Evolutionary conservation across 2,888 invertebrate genomes (phyloP), one percentile per base, ranked within the genome.

Genomic region (Tubulanus polymorphus): DNA sequence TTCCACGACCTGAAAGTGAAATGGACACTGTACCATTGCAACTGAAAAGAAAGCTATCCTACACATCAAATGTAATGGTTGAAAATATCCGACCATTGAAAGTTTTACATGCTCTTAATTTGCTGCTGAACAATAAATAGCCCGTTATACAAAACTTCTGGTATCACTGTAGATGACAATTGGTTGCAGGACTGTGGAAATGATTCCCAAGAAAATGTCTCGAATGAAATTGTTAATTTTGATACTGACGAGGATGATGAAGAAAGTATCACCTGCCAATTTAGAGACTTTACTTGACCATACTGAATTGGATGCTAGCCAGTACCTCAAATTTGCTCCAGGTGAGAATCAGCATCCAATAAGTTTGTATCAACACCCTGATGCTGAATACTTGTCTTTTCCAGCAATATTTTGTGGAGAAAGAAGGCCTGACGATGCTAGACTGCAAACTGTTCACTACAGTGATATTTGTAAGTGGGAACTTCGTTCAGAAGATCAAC

Each of bases 361-460:
- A 20, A 27, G 46, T 26, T 12, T 53, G 2, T 53, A 18, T 30
- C n/a, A 45, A 0, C 50, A 55, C n/a, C 28, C 1, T 46, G 12
- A 53, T 49, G 26, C 55, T 18, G 55, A 58, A 41, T 47, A 53
- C 18, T 48, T 52, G 32, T 30, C 58, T 2, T 58, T 58, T 27
- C 58, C 58, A 20, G 15, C 47, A 0, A 15, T 58, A 23, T 58
- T 49, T 47, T 27, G 45, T 49, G 55, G 55, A 8, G 29, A 32
- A 32, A 10, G 35, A 10, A 32, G 35, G n/a, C 35, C 35, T 32
- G n/a, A 32, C 35, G 10, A 10, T 12, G 35, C 10, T 32, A n/a
- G n/a, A n/a, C n/a, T n/a, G n/a, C n/a, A 10, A 12, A 10, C 10
- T 32, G 35, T 32, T 32, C 35, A 32, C n/a, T 32, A 32, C 35